Evolutionary conservation across 2,113 vertebrate species (phyloP), one percentile per base, ranked within the genome.

Genomic region (Neodontobutis hainanensis): DNA sequence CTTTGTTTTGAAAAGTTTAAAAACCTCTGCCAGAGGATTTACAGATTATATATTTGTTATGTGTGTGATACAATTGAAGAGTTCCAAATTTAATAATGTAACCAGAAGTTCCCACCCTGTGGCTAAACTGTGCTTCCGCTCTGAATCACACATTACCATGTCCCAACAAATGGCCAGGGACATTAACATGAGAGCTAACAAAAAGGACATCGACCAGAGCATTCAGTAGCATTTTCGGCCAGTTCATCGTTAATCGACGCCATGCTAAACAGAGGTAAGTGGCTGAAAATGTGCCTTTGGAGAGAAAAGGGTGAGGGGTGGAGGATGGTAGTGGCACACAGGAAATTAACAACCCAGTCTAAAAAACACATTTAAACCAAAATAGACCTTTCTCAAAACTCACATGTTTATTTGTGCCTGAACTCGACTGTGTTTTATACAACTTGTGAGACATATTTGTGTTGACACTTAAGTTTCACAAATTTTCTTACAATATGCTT

Each of bases 101-200:
- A 73, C 60, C 61, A 65, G 66, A 79, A 70, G 48, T 45, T 57
- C 2, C 9, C 40, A 11, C 64, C 78, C 63, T 43, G 3, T 51
- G 81, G 84, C 77, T 68, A 76, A 74, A 80, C 66, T 65, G 69
- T 64, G 69, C 69, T 86, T 82, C 73, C 46, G 75, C 86, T 87
- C 88, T 82, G 75, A 86, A 87, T 91, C 84, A 69, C 80, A 69
- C 72, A 83, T 85, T 79, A 80, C 49, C 66, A 68, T 74, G 51
- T 75, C 58, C 67, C 55, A 72, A 73, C 70, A 81, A 85, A 81
- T 71, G 67, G 52, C 68, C 53, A 35, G 44, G 61, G 65, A 68
- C 84, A 84, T 88, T 82, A 82, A 73, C 82, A 83, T 68, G 70
- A 74, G 42, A n/a, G 61, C 80, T 83, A 77, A 79, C 70, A 66